Evolutionary conservation across 2,888 invertebrate species (phyloP), one percentile per base, ranked within the genome.

Genomic region (Chrysotoxum bicinctum): DNA sequence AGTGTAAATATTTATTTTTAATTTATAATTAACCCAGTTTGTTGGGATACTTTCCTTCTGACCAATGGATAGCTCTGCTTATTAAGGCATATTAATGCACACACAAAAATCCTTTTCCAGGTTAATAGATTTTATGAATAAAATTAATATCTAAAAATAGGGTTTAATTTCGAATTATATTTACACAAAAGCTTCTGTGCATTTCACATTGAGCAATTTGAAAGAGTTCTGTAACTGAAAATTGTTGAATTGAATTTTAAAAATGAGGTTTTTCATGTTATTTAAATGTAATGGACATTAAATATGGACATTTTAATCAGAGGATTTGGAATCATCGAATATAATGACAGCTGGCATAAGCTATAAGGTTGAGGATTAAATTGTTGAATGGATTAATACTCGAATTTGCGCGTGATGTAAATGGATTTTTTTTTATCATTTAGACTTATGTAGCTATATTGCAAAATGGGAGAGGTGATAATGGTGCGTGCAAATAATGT

Each of bases 1-100:
- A 62, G 43, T 43, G 45, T 64, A 64, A 64, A 64, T 64, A 64
- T 64, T 64, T 64, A 64, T 64, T 64, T 64, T 64, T 64, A 43
- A 64, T 64, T 64, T 64, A 64, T 32, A 45, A 64, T 19, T 45
- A 32, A 64, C 64, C 45, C 19, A 30, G 45, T 30, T 45, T 43
- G 30, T 16, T 19, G 40, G 5, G 6, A 19, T n/a, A 8, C 0
- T 40, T 23, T n/a, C 3, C 9, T 43, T 6, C 10, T 43, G n/a
- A 0, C 16, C 43, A 64, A 43, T 43, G 43, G 26, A 26, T 30
- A 43, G 62, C 26, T 26, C 19, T 64, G 45, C 30, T 45, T 26
- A 64, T 64, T 64, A 64, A 45, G 12, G 30, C 30, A 45, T 45
- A 30, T 23, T 40, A 40, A 23, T 21, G 16, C 58, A 35, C 10